phyloP scores from a whole-genome alignment of 2,888 invertebrate species.

The Teleiodes luculella region DNA sequence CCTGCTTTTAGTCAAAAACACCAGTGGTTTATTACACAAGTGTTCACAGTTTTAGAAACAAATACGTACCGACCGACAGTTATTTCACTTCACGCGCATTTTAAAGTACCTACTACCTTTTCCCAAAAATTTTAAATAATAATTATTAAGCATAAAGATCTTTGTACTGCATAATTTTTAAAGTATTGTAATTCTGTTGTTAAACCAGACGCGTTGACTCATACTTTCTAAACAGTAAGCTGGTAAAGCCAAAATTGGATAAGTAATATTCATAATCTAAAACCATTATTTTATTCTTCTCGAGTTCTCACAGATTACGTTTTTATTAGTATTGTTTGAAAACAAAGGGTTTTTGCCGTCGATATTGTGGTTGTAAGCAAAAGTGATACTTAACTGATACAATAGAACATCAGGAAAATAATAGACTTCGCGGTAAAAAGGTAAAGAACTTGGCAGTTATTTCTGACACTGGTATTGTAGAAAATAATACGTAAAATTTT shows the following conservation, averaged over 20 bases:
- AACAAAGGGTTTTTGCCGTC: slow-evolving; percentile 18
- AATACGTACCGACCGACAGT: too few relatives aligned
- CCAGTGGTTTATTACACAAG: too few relatives aligned
- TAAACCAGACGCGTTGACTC: not conserved
- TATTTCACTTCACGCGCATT: too few relatives aligned
- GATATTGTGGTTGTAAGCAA: slow-evolving; percentile 8
- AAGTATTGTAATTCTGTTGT: too few relatives aligned
- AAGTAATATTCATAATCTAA: slow-evolving; percentile 6
- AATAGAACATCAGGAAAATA: slow-evolving; percentile 5
- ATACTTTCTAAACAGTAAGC: not conserved
- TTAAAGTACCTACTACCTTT: too few relatives aligned
- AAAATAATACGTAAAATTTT: too few relatives aligned
- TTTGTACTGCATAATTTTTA: too few relatives aligned
- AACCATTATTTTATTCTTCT: slow-evolving; percentile 20
- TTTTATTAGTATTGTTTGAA: slow-evolving; percentile 15
- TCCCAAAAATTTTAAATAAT: too few relatives aligned
- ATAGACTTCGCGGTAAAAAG: slow-evolving; percentile 9
- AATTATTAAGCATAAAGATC: too few relatives aligned
- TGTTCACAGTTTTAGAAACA: too few relatives aligned
- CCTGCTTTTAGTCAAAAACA: too few relatives aligned
- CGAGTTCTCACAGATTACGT: slow-evolving; percentile 18
- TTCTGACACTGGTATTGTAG: too few relatives aligned
- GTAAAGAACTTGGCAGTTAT: not conserved
- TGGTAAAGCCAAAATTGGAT: slow-evolving; percentile 11
- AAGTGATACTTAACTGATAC: slow-evolving; percentile 7